Evolutionary conservation across 2,113 vertebrate genomes (phyloP).

Genomic region (Xerus inauris): DNA sequence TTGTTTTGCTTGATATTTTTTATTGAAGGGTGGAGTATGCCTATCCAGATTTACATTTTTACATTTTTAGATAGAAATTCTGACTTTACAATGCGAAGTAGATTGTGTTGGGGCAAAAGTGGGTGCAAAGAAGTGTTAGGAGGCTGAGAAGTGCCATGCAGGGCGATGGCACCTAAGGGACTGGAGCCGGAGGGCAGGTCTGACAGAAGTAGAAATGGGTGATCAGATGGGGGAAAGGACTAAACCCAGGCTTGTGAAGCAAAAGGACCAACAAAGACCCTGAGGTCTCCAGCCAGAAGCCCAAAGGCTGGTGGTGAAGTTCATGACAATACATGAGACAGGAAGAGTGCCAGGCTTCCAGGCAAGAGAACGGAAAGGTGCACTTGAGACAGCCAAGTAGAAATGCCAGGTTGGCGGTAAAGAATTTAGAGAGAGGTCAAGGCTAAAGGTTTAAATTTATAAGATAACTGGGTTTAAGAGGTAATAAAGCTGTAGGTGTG

Average conservation of each 20-base stretch:
- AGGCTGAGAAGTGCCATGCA: fast-evolving
- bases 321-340: fast-evolving
- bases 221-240: neutral
- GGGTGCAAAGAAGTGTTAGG: neutral
- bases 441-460: neutral
- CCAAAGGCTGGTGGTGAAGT: fast-evolving
- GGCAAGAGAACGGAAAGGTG: fast-evolving
- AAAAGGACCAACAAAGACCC: neutral
- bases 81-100: neutral
- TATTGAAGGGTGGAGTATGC: no score
- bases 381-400: neutral
- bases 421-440: neutral
- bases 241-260: neutral
- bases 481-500: neutral
- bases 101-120: neutral
- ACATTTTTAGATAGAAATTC: neutral
- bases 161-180: fast-evolving
- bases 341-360: neutral
- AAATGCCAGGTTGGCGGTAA: neutral
- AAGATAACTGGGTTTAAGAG: no score
- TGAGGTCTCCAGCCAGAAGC: neutral
- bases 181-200: fast-evolving
- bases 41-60: neutral
- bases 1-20: neutral
- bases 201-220: neutral